phyloP scores from a whole-genome alignment of 2,113 vertebrate species.

The Calypte anna region DNA sequence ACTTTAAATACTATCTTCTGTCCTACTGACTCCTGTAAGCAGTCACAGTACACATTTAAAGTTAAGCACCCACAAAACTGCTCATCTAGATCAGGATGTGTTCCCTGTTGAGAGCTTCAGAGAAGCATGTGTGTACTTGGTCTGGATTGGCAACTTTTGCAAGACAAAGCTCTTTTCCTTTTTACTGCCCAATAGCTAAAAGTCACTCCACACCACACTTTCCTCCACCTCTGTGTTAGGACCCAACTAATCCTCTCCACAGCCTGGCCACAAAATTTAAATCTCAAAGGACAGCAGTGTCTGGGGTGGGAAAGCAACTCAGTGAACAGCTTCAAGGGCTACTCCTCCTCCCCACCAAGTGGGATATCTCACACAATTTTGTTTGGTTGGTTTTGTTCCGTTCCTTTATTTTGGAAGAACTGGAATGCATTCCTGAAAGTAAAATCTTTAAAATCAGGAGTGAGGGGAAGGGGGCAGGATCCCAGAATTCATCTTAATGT shows the following conservation, averaged over 20 bases:
- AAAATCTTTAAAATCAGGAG: not conserved
- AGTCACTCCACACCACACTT: not conserved
- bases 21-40: not conserved
- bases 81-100: not conserved
- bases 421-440: not conserved
- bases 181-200: not conserved
- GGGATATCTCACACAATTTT: not conserved
- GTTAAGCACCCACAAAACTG: not conserved
- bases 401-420: not conserved
- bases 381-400: too few relatives aligned
- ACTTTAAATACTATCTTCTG: constrained; percentile 29
- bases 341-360: not conserved
- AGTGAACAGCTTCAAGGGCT: accelerated
- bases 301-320: not conserved
- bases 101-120: not conserved
- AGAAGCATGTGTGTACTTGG: not conserved
- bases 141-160: not conserved
- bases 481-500: constrained; percentile 7
- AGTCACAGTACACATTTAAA: not conserved
- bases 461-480: not conserved
- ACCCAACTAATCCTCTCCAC: not conserved
- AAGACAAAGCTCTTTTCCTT: not conserved
- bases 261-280: not conserved
- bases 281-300: not conserved
- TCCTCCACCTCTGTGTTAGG: not conserved